Evolutionary conservation across 2,113 vertebrate genomes (phyloP), one percentile per base, ranked within the genome.

Genomic region (Lipotes vexillifer): DNA sequence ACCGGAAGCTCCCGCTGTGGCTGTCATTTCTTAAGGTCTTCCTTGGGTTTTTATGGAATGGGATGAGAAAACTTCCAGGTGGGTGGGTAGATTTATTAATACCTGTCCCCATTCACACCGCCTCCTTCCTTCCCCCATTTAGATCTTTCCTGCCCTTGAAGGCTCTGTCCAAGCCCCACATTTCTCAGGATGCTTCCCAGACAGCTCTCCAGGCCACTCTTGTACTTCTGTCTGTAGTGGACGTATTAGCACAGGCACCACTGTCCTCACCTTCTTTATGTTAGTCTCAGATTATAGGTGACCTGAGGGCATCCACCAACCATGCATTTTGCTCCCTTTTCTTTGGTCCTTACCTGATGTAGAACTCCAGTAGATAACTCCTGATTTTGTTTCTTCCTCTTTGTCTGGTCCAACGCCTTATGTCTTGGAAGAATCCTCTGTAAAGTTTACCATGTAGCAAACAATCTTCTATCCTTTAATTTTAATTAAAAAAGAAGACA

Each of bases 401-500:
- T 95, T 61, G 71, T 52, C 46, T 68, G 85, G 36, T 33, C 46
- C 49, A 65, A 7, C 2, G 71, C 25, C 46, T 57, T 74, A 1
- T 72, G 11, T 93, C 65, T 96, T 80, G 8, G 36, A 83, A 83
- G 89, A 93, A 74, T 81, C 41, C 49, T 87, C 27, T 82, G 4
- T 75, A 33, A 81, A 31, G 68, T 88, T 95, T 78, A 13, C 36
- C n/a, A 89, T 29, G 49, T 6, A 59, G 61, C 52, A 61, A 52
- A 59, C 10, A 78, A 8, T 36, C 71, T 72, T 93, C 85, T 68
- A 8, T 71, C 8, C 6, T 65, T 95, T 89, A 61, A 71, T 83
- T 96, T 95, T 90, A 90, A 55, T 89, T 80, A 46, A 69, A 95
- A 66, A 71, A 25, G 31, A 89, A 41, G 31, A 23, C 7, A 77